Base-by-base conservation (phyloP, 2,888 invertebrate genomes). In the Charanyca ferruginea region DNA sequence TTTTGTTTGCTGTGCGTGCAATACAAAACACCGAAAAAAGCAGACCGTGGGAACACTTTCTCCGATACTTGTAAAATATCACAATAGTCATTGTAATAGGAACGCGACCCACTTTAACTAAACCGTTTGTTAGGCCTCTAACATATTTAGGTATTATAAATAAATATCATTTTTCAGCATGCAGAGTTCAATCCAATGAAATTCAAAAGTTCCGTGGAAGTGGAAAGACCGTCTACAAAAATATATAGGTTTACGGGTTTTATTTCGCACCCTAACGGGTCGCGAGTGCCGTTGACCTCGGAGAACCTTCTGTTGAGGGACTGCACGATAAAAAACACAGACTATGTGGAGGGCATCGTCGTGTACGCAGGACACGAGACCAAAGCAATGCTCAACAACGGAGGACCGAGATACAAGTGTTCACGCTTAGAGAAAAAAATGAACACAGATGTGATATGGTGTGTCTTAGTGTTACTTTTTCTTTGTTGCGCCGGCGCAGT, bases 291-390 rank as follows among this genome's bases (percentile, higher is more conserved):
- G 68, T 96, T 99, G 62, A 97, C 97, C 84, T 98, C 98, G 60
- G 98, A 99, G 86, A 98, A 99, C 95, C 96, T 99, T 78, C 95
- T 99, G 81, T 96, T 99, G 73, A 96, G 99, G 86, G 99, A 99
- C 90, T 99, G 99, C 92, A 97, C 98, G 79, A 96, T 99, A 83
- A 98, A 99, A 95, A 99, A 99, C 93, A 99, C 99, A 11, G 99
- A 99, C 92, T 99, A 97, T 91, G 97, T 99, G 45, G 99, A 99
- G 91, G 99, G 99, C 65, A 98, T 99, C 88, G 99, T 99, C 54
- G 98, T 99, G 60, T 99, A 99, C 96, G 99, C 98, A 78, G 98
- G 99, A 66, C 98, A 98, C 91, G 99, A 99, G 96, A 99, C 99
- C 18, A 99, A 99, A 94, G 98, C 99, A 20, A 98, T 99, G 98